Conservation (phyloP, 2,888 invertebrate species). For the Tridacna crocea region DNA sequence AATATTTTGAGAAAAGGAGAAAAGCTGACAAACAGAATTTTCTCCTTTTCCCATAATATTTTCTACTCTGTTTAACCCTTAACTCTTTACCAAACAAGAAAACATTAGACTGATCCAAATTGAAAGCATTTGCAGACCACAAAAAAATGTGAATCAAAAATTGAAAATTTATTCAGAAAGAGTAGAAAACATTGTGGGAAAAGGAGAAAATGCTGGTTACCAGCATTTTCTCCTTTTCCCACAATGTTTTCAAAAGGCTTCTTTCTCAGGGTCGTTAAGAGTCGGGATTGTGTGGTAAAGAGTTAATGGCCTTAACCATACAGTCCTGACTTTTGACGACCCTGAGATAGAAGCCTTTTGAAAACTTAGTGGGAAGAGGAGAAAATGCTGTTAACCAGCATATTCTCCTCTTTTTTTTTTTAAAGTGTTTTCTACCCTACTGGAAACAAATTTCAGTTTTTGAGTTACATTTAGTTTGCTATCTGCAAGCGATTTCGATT, state of each 20-base stretch:
- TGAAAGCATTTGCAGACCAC: too few species aligned
- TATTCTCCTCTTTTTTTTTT: background rate
- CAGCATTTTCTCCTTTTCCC: background rate
- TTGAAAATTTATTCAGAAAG: background rate
- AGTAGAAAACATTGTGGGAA: background rate
- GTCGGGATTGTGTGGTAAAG: too few species aligned
- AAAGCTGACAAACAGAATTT: background rate
- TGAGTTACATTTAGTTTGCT: too few species aligned
- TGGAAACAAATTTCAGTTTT: too few species aligned
- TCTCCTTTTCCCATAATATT: background rate
- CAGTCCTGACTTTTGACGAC: too few species aligned
- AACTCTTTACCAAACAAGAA: too few species aligned
- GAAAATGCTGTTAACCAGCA: background rate
- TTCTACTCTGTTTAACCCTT: background rate
- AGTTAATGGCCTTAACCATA: too few species aligned
- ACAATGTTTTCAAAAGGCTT: background rate
- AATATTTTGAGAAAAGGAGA: background rate
- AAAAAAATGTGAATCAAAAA: background rate
- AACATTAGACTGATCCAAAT: too few species aligned
- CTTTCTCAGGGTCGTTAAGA: background rate
- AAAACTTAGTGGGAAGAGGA: background rate
- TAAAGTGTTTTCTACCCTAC: too few species aligned
- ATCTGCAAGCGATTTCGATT: too few species aligned
- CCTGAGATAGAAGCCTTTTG: background rate
- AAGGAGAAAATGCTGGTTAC: background rate